Evolutionary conservation across 1,140 invertebrate species (phyloP).

Genomic region (Chironomus striatipennis): DNA sequence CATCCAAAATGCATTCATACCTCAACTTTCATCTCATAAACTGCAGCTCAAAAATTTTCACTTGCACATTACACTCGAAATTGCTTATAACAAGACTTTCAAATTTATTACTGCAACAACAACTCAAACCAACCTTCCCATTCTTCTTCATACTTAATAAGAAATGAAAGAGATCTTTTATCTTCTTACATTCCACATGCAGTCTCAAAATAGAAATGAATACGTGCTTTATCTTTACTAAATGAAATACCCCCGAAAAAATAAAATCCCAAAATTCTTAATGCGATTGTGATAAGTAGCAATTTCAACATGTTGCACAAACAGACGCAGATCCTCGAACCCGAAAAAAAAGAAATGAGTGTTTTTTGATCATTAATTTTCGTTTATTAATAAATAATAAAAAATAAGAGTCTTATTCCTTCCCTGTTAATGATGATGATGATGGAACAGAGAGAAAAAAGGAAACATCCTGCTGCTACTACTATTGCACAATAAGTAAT

Average conservation of each 20-base stretch:
- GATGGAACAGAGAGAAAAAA: neutral
- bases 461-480: conserved; percentile 5
- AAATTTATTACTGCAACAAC: too few species aligned
- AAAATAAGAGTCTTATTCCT: neutral
- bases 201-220: neutral
- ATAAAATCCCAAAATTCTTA: neutral
- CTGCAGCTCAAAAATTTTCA: too few species aligned
- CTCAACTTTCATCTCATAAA: too few species aligned
- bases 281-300: conserved; percentile 12
- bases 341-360: neutral
- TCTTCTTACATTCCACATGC: too few species aligned
- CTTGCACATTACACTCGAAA: too few species aligned
- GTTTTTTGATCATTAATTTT: conserved; percentile 15
- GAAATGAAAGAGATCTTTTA: too few species aligned
- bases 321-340: neutral
- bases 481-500: too few species aligned
- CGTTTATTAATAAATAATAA: conserved; percentile 15
- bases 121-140: too few species aligned
- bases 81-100: too few species aligned
- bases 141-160: too few species aligned
- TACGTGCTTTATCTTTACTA: conserved; percentile 1
- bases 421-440: neutral
- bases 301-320: conserved; percentile 13
- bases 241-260: too few species aligned
- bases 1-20: too few species aligned